Percentiles rank a stretch among this genome's conserved stretches.
These are phyloP conservation scores for Leucopternis melanops DNA, from an alignment of 2,113 vertebrate species.

Conservation along the genomic window DNA sequence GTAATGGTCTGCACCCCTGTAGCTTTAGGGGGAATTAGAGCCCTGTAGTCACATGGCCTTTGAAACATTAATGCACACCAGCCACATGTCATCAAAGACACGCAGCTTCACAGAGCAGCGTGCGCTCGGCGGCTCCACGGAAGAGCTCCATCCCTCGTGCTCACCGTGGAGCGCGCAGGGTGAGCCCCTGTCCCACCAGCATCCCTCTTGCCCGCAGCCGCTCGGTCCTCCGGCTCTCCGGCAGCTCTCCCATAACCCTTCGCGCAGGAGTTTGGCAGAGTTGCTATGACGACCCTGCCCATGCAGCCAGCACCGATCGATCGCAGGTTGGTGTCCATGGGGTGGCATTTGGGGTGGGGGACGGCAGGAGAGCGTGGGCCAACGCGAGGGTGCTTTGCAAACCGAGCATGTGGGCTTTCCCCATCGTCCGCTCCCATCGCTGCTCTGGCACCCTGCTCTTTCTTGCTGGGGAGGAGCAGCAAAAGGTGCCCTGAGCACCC, in stretches of 20 bases:
- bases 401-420: accelerated
- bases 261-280: not conserved
- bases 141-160: not conserved
- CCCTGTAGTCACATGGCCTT: not conserved
- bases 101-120: accelerated
- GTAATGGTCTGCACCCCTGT: not conserved
- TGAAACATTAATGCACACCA: not conserved
- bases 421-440: accelerated
- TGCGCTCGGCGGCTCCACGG: accelerated
- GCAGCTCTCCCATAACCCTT: not conserved
- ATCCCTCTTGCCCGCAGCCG: accelerated
- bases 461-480: not conserved
- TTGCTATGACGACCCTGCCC: constrained; percentile 16
- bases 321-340: not conserved
- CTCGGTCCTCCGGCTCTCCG: not conserved
- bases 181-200: not conserved
- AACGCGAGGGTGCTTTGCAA: not conserved
- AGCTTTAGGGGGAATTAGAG: not conserved
- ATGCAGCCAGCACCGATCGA: accelerated
- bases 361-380: not conserved
- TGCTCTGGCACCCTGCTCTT: not conserved
- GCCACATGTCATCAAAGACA: not conserved
- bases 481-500: not conserved
- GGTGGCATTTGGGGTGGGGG: not conserved
- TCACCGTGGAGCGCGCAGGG: accelerated